Percentiles rank a stretch among this genome's conserved stretches.
These are phyloP conservation scores for Poecilus cupreus DNA, from an alignment of 2,888 invertebrate species.

Conservation along the genomic window DNA sequence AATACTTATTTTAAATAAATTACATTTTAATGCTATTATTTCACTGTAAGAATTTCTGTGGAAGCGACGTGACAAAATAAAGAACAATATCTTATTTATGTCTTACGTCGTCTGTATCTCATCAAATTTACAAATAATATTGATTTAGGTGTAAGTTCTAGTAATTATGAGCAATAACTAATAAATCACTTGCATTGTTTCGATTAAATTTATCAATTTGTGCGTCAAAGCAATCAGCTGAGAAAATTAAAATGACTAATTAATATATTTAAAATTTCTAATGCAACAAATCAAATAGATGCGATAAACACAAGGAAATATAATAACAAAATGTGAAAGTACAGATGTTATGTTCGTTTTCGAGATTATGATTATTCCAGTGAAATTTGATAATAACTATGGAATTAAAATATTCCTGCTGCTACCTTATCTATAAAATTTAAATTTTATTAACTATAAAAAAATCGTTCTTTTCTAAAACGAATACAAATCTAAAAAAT, in stretches of 20 bases:
- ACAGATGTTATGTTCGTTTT: slow-evolving; percentile 9
- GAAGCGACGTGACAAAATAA: no score
- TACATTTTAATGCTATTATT: no score
- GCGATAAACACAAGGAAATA: slow-evolving; percentile 13
- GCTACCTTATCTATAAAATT: slow-evolving; percentile 19
- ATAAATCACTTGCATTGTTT: background rate
- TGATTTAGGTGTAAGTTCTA: no score
- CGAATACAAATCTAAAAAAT: no score
- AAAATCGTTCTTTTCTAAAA: no score
- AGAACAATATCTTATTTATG: no score
- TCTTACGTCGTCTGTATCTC: no score
- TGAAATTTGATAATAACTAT: slow-evolving; percentile 15
- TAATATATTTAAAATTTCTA: slow-evolving; percentile 3
- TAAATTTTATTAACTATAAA: background rate
- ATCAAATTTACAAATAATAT: no score
- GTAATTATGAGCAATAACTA: no score
- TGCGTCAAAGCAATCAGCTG: background rate
- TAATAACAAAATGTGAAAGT: slow-evolving; percentile 15
- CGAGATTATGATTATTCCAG: slow-evolving; percentile 3
- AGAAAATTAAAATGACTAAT: slow-evolving; percentile 8
- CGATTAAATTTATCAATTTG: background rate
- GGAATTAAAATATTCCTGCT: background rate
- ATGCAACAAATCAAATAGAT: background rate
- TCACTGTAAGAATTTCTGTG: no score
- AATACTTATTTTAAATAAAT: no score